These are phyloP conservation scores for Phacellophora camtschatica DNA, from an alignment of 30 jellyfish, hydroid and myxozoan species.

Conservation along the genomic window DNA sequence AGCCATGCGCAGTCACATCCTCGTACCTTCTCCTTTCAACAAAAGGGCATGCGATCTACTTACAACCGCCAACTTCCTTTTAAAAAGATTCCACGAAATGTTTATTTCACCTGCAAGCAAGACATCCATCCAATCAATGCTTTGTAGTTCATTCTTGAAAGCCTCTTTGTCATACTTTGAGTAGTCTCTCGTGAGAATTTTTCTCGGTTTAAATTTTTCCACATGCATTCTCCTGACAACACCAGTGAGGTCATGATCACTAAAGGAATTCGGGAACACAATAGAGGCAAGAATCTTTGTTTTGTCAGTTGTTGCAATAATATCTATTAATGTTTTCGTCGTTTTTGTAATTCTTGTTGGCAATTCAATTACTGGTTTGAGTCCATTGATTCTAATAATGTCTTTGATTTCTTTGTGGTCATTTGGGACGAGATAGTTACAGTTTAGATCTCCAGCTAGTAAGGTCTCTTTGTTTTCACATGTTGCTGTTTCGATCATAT, in stretches of 20 bases:
- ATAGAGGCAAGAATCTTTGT: constrained; percentile 41
- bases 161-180: constrained; percentile 68
- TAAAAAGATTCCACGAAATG: constrained; percentile 52
- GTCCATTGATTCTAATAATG: constrained; percentile 46
- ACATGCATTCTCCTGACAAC: constrained; percentile 55
- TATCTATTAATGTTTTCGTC: constrained; percentile 46
- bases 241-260: constrained; percentile 71
- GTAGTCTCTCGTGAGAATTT: constrained; percentile 37
- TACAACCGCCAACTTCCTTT: constrained; percentile 21
- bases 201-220: constrained; percentile 43
- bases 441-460: constrained; percentile 64
- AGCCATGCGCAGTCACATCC: constrained; percentile 61
- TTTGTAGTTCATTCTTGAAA: constrained; percentile 46
- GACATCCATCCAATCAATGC: constrained; percentile 38
- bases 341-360: constrained; percentile 36
- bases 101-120: constrained; percentile 31
- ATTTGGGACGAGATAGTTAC: constrained; percentile 65
- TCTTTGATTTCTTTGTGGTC: constrained; percentile 75
- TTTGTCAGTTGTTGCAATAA: constrained; percentile 44
- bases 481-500: constrained; percentile 43
- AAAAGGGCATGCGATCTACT: constrained; percentile 42
- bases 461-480: constrained; percentile 64
- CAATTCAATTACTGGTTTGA: constrained; percentile 4
- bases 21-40: constrained; percentile 27
- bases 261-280: constrained; percentile 60